Evolutionary conservation across 2,888 invertebrate genomes (phyloP).

Genomic region (Acronicta aceris): DNA sequence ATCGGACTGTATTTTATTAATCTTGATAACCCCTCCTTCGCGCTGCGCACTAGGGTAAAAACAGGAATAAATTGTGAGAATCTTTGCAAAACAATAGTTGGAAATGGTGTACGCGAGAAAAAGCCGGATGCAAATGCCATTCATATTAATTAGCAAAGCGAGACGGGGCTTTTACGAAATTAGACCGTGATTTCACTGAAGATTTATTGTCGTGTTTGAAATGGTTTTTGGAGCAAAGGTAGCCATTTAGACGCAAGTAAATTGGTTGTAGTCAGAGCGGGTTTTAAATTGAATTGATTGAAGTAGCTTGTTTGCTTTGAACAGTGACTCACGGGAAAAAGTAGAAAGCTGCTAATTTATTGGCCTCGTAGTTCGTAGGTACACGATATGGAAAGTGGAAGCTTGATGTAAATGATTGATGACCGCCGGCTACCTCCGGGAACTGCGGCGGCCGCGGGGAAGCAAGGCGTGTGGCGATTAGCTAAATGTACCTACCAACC

Average conservation of each 20-base stretch:
- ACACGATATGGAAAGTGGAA: conserved; percentile 60
- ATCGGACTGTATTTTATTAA: conserved; percentile 78
- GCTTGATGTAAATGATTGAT: conserved; percentile 64
- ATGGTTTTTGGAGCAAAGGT: conserved; percentile 87
- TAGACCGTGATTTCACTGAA: conserved; percentile 88
- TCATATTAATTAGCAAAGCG: conserved; percentile 90
- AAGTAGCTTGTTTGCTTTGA: conserved; percentile 77
- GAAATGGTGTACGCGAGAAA: conserved; percentile 88
- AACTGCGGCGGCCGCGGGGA: conserved; percentile 11
- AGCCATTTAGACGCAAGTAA: conserved; percentile 85
- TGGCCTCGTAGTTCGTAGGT: conserved; percentile 50
- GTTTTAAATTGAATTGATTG: conserved; percentile 86
- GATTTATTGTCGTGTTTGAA: conserved; percentile 89
- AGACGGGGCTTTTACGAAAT: conserved; percentile 89
- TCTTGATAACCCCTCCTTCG: conserved; percentile 78
- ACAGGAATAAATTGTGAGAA: conserved; percentile 87
- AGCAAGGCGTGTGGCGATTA: conserved; percentile 35
- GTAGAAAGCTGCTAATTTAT: conserved; percentile 71
- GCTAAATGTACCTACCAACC: conserved; percentile 17
- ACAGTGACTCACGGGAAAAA: conserved; percentile 67
- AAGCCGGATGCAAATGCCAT: conserved; percentile 89
- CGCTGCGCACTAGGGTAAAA: conserved; percentile 82
- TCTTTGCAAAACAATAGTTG: conserved; percentile 89
- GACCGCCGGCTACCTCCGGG: conserved; percentile 33
- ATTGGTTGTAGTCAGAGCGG: conserved; percentile 84